Percentiles rank a stretch among this genome's conserved stretches.
Conservation (phyloP, 1,140 invertebrate genomes). For the Drosophila mauritiana region DNA sequence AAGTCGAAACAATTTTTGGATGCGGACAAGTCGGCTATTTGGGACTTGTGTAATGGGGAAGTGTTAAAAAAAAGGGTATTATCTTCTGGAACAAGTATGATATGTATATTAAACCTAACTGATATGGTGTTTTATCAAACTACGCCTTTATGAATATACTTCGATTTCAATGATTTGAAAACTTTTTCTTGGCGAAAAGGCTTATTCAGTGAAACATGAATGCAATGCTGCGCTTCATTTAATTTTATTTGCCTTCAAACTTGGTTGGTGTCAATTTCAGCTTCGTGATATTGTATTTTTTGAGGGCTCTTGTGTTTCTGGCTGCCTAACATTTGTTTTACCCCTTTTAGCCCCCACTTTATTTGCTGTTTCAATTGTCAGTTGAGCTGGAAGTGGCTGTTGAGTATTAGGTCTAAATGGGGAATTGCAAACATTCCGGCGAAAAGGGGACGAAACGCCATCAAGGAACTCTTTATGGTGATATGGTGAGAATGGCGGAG, state of each 20-base stretch:
- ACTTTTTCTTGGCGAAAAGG: not conserved
- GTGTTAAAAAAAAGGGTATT: not conserved
- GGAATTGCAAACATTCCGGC: conserved; percentile 66
- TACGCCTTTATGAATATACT: not conserved
- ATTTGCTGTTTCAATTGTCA: conserved; percentile 78
- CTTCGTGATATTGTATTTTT: conserved; percentile 12
- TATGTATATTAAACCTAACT: not conserved
- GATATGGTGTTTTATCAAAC: no score
- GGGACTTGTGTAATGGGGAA: conserved; percentile 42
- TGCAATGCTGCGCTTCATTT: conserved; percentile 69
- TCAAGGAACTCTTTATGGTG: conserved; percentile 60
- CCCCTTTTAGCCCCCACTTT: conserved; percentile 57
- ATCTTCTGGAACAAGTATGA: not conserved
- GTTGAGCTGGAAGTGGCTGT: conserved; percentile 71
- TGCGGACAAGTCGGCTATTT: conserved; percentile 27
- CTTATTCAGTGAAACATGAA: not conserved
- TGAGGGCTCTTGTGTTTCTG: conserved; percentile 19
- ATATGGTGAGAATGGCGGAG: conserved; percentile 59
- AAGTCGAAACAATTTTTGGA: conserved; percentile 70
- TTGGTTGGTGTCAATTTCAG: conserved; percentile 61
- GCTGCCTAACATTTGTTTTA: conserved; percentile 41
- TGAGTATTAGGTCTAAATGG: conserved; percentile 81
- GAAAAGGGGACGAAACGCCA: conserved; percentile 40
- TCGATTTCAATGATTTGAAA: not conserved
- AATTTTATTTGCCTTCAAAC: conserved; percentile 79